Conservation (phyloP, 2,888 invertebrate species). For the Lepidochrysops patricia region DNA sequence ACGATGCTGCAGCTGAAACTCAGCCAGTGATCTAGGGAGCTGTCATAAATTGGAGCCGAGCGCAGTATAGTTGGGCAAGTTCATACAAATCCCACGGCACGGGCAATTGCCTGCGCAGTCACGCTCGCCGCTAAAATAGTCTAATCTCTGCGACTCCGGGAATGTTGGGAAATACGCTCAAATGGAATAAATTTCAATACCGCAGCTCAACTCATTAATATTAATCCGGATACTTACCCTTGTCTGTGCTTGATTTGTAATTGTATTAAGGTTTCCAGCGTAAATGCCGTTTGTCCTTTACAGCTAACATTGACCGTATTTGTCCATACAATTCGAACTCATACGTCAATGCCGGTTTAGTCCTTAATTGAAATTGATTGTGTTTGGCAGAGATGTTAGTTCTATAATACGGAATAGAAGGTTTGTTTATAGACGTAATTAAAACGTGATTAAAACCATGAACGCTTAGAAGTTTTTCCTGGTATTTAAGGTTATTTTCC, state of each 20-base stretch:
- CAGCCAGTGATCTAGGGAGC: constrained; percentile 8
- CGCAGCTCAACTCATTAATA: constrained; percentile 28
- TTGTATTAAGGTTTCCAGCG: constrained; percentile 9
- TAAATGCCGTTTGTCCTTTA: background rate
- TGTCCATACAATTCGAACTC: background rate
- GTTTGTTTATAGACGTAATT: no score
- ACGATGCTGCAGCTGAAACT: background rate
- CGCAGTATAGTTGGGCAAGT: constrained; percentile 21
- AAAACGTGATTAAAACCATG: no score
- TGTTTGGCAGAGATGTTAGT: background rate
- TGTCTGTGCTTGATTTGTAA: constrained; percentile 14
- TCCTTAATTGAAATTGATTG: background rate
- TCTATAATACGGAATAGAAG: no score
- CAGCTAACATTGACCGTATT: background rate
- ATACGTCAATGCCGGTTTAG: background rate
- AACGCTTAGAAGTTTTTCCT: no score
- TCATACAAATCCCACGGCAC: constrained; percentile 30
- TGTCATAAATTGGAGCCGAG: constrained; percentile 14
- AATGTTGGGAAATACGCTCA: constrained; percentile 26
- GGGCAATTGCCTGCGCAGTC: constrained; percentile 32
- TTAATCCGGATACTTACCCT: constrained; percentile 22
- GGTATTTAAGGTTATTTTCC: no score
- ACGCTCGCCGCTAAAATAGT: constrained; percentile 31
- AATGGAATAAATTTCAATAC: constrained; percentile 32
- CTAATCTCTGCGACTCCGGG: constrained; percentile 26